Evolutionary conservation across 2,113 vertebrate genomes (phyloP).

Genomic region (Vulpes vulpes): DNA sequence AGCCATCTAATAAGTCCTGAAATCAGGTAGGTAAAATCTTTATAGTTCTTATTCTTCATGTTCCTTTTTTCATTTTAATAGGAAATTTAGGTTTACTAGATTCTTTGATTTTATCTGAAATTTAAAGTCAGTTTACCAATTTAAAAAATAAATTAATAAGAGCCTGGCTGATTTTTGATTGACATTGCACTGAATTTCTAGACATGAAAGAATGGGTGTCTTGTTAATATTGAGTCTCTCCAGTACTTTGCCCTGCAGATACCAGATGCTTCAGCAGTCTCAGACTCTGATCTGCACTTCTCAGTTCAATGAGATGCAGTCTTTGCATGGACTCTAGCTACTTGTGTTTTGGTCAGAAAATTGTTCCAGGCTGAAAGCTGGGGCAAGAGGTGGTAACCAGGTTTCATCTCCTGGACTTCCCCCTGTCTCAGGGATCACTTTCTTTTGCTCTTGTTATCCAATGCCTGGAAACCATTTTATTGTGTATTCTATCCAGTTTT

Average conservation of each 20-base stretch:
- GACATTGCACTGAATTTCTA: background rate
- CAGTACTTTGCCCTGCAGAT: background rate
- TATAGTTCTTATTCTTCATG: background rate
- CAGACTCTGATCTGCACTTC: no score
- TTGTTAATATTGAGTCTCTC: background rate
- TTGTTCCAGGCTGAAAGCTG: background rate
- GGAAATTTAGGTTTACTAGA: background rate
- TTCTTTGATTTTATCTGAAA: background rate
- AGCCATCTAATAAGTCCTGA: background rate
- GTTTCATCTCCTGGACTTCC: background rate
- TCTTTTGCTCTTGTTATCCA: background rate
- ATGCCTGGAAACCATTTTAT: background rate
- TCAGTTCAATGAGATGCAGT: background rate
- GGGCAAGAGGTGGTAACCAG: background rate
- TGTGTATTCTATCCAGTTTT: background rate
- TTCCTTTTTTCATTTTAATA: background rate
- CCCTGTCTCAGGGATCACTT: background rate
- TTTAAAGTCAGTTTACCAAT: background rate
- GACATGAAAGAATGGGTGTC: background rate
- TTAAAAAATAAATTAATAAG: background rate
- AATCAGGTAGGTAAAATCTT: background rate
- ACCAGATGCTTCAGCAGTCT: no score
- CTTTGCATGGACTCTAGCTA: background rate
- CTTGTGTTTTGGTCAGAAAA: background rate
- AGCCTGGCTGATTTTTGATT: background rate